phyloP scores from a whole-genome alignment of 2,113 vertebrate species.

The Syrrhaptes paradoxus region DNA sequence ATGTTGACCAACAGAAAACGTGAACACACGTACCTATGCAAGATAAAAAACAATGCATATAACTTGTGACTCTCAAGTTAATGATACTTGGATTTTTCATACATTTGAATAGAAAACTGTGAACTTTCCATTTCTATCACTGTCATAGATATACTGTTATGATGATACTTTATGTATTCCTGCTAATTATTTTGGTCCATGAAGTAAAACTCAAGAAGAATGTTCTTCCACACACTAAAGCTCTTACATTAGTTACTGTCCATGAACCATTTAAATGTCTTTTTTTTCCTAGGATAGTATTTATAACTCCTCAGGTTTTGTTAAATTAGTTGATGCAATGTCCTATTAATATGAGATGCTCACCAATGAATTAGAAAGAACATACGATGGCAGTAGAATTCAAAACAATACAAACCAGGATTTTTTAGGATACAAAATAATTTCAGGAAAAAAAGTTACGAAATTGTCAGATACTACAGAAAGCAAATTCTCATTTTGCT shows the following conservation, averaged over 20 bases:
- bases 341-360: background rate
- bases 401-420: background rate
- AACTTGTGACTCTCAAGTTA: background rate
- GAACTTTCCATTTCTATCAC: background rate
- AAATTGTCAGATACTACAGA: background rate
- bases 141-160: background rate
- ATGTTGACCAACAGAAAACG: slow-evolving; percentile 98
- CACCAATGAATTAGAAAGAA: background rate
- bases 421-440: background rate
- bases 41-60: background rate
- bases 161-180: background rate
- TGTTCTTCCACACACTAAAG: background rate
- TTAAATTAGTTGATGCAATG: background rate
- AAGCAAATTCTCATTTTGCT: background rate
- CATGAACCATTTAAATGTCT: background rate
- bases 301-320: background rate
- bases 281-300: background rate
- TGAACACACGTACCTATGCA: slow-evolving; percentile 92
- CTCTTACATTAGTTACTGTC: background rate
- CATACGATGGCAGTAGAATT: background rate
- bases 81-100: background rate
- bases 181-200: background rate
- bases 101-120: background rate
- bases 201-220: background rate
- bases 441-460: background rate